phyloP scores from a whole-genome alignment of 2,888 invertebrate species.

The Drosophila anomalata region DNA sequence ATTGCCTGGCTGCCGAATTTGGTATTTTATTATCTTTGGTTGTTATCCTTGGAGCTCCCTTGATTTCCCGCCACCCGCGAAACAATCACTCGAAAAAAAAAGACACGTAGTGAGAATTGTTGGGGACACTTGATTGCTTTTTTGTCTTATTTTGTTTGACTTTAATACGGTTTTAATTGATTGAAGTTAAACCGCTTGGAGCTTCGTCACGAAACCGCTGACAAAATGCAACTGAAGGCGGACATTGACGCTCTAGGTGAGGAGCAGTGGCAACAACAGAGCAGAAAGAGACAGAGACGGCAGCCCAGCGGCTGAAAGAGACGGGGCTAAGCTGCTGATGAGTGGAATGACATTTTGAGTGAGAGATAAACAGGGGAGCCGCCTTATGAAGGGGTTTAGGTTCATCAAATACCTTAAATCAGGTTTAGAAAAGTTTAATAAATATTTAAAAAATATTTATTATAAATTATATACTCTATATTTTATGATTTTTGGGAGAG shows the following conservation, averaged over 20 bases:
- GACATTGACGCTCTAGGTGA: slow-evolving; percentile 37
- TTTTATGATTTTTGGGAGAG: too few species aligned
- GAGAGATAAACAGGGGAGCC: slow-evolving; percentile 12
- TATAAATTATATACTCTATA: too few species aligned
- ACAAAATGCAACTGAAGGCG: slow-evolving; percentile 71
- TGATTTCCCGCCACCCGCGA: slow-evolving; percentile 1
- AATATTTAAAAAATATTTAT: too few species aligned
- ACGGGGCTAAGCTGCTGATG: slow-evolving; percentile 17
- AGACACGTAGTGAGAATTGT: neutral
- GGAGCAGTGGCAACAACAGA: slow-evolving; percentile 21
- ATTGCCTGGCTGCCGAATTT: slow-evolving; percentile 44
- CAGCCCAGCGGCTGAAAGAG: neutral
- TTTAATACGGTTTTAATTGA: slow-evolving; percentile 10
- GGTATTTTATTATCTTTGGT: neutral
- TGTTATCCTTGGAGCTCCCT: neutral
- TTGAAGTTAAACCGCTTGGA: slow-evolving; percentile 25
- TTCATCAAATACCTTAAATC: neutral
- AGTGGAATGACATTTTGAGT: slow-evolving; percentile 31
- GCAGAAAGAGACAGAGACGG: slow-evolving; percentile 28
- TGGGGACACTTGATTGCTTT: neutral
- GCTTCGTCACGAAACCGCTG: slow-evolving; percentile 68
- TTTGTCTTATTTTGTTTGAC: slow-evolving; percentile 3
- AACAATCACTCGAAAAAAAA: slow-evolving; percentile 22
- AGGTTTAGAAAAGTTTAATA: neutral
- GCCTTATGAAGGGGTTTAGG: neutral